phyloP scores from a whole-genome alignment of 2,113 vertebrate species.

The Ornithorhynchus anatinus region DNA sequence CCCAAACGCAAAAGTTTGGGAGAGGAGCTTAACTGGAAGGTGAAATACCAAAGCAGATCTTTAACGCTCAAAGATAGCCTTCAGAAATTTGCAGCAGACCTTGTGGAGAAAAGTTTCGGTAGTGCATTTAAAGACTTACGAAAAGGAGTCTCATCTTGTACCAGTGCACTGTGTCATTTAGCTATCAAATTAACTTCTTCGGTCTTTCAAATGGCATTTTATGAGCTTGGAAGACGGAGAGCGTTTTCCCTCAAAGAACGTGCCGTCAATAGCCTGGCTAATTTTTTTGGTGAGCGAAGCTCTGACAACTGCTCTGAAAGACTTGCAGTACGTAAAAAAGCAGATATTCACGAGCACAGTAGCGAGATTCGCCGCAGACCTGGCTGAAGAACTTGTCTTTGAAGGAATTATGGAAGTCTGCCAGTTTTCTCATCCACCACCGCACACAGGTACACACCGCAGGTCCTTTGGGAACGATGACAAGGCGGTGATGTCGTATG shows the following conservation, averaged over 20 bases:
- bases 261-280: conserved; percentile 88
- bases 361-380: conserved; percentile 87
- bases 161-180: conserved; percentile 89
- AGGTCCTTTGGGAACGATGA: conserved; percentile 83
- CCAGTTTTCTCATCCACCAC: conserved; percentile 91
- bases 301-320: conserved; percentile 87
- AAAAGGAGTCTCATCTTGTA: conserved; percentile 91
- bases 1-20: conserved; percentile 13
- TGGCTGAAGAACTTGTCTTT: conserved; percentile 95
- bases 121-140: conserved; percentile 93
- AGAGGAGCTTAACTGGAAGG: conserved; percentile 54
- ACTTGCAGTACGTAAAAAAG: conserved; percentile 88
- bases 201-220: conserved; percentile 95
- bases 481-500: conserved; percentile 89
- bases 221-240: conserved; percentile 89
- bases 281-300: conserved; percentile 92
- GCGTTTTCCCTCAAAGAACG: conserved; percentile 87
- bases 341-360: conserved; percentile 92
- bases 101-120: conserved; percentile 94
- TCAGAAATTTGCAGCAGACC: conserved; percentile 90
- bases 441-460: conserved; percentile 74
- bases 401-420: conserved; percentile 99
- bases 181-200: conserved; percentile 91
- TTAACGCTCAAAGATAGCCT: conserved; percentile 87
- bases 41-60: conserved; percentile 79